Conservation (phyloP, 2,113 vertebrate genomes). For the Australoheros scitulus region DNA sequence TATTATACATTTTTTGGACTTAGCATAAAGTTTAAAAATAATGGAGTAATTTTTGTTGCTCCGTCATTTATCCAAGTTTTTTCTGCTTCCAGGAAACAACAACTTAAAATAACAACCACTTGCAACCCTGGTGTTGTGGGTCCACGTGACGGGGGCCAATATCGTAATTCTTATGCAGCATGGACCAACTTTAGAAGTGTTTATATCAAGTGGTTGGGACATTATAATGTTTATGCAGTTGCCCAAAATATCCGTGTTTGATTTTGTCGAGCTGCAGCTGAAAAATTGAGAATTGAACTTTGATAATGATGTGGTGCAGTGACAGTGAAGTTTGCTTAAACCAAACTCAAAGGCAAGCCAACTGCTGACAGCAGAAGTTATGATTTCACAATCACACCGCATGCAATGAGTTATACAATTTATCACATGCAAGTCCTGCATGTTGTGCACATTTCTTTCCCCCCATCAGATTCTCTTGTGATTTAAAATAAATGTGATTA, state of each 20-base stretch:
- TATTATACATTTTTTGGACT: background rate
- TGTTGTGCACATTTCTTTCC: background rate
- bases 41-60: background rate
- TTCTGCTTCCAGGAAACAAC: background rate
- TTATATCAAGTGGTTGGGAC: constrained; percentile 15
- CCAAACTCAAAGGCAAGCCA: background rate
- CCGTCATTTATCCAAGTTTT: background rate
- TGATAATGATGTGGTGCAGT: background rate
- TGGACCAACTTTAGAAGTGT: constrained; percentile 10
- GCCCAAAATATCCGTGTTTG: background rate
- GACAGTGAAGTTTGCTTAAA: background rate
- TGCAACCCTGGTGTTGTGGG: background rate
- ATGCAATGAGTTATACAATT: background rate
- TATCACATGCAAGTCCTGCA: background rate
- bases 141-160: background rate
- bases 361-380: background rate
- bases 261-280: constrained; percentile 4
- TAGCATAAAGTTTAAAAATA: background rate
- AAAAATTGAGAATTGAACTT: constrained; percentile 17
- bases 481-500: background rate
- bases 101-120: background rate
- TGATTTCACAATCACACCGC: background rate
- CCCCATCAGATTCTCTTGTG: background rate
- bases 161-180: background rate
- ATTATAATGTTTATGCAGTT: constrained; percentile 6